These are phyloP conservation scores for Adelphocoris suturalis DNA, from an alignment of 2,888 invertebrate genomes.

Conservation along the genomic window DNA sequence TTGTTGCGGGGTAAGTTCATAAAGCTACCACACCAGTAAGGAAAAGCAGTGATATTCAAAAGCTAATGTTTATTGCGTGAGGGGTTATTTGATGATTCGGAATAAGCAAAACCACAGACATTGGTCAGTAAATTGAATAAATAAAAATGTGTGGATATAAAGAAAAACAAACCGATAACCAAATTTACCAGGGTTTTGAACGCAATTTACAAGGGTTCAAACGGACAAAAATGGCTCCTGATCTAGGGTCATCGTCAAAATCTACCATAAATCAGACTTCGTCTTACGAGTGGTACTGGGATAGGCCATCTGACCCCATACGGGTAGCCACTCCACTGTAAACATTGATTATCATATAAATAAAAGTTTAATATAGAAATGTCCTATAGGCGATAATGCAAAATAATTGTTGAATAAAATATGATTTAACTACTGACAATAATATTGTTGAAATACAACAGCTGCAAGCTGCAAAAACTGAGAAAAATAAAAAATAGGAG, in stretches of 20 bases:
- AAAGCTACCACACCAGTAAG: slow-evolving; percentile 60
- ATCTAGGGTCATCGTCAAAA: slow-evolving; percentile 45
- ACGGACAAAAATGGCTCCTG: neutral
- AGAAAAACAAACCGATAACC: neutral
- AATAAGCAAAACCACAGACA: slow-evolving; percentile 11
- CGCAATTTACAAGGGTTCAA: neutral
- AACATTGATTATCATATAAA: slow-evolving; percentile 42
- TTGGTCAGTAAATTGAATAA: neutral
- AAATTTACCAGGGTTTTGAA: neutral
- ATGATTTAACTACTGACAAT: too few relatives aligned
- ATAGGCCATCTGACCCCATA: slow-evolving; percentile 61
- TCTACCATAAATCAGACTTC: slow-evolving; percentile 41
- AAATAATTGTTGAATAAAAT: too few relatives aligned
- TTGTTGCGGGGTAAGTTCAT: slow-evolving; percentile 13
- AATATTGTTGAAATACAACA: too few relatives aligned
- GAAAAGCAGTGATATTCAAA: slow-evolving; percentile 51
- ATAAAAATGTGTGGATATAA: neutral
- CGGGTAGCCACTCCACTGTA: slow-evolving; percentile 64
- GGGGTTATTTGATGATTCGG: neutral
- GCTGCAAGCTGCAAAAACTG: too few relatives aligned
- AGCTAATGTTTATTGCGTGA: slow-evolving; percentile 55
- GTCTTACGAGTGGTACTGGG: slow-evolving; percentile 43
- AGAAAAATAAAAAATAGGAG: too few relatives aligned
- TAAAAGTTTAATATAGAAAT: neutral
- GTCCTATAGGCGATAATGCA: too few relatives aligned